Base-by-base conservation (phyloP, 2,797 vertebrate genomes). In the Philypnodon macrostomus region DNA sequence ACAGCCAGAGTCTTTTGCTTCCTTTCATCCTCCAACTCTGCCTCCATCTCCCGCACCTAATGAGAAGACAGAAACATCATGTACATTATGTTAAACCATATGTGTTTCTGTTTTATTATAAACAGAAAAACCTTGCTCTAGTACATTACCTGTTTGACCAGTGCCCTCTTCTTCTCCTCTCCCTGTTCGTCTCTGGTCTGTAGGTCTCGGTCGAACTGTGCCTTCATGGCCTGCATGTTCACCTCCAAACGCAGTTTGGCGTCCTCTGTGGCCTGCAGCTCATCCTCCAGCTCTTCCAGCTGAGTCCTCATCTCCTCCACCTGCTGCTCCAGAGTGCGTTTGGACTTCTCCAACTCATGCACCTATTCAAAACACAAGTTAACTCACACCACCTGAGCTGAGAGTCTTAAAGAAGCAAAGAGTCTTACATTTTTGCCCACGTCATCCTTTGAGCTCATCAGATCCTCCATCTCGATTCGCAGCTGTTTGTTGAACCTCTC, bases 201-300 rank as follows among this genome's bases (percentile, higher is more conserved):
- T 48, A 97, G 84, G 66, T 99, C 97, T 15, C 97, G 84, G 44
- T 99, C 97, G 47, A 94, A 96, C 85, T 99, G 97, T 35, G 93
- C 92, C 79, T 95, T 98, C 87, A 98, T 90, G 32, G 97, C 97
- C 81, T 99, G 97, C 95, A 98, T 97, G 76, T 99, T 99, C 81
- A 99, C 97, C 75, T 99, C 96, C 56, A 99, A 77, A 13, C 96
- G 89, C 65, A 99, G 90, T 69, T 99, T 99, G 76, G 93, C 96
- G 0, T 99, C 96, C 57, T 99, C 97, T 0, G 97, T 95, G 14
- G 93, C 94, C 87, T 99, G 96, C 41, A 98, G 90, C 75, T 99
- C 97, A 0, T 99, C 97, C 73, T 98, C 97, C 54, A 98, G 84
- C 85, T 99, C 97, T 60, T 98, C 97, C 81, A 99, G 80, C 79